A percentile compares a stretch with the other conserved stretches of the same genome.
phyloP scores from a whole-genome alignment of 2,797 vertebrate species.

The Takifugu ocellatus region DNA sequence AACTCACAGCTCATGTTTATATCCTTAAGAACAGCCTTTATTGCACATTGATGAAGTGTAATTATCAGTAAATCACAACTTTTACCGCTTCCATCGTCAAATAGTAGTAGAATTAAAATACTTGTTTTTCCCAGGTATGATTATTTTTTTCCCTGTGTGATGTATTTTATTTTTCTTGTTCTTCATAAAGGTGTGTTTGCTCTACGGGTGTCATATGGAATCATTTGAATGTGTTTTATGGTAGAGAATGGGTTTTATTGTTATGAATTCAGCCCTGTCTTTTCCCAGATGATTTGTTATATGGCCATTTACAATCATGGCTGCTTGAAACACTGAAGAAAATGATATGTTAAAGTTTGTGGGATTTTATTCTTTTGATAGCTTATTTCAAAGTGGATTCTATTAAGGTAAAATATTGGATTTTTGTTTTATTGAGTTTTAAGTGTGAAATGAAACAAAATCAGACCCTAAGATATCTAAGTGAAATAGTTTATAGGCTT shows the following conservation, averaged over 20 bases:
- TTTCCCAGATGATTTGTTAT: not conserved
- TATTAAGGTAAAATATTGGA: too few species aligned
- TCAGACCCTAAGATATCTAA: too few species aligned
- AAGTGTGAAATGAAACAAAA: too few species aligned
- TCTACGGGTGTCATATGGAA: not conserved
- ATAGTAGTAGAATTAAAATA: too few species aligned
- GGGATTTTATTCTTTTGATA: too few species aligned
- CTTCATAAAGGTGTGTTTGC: not conserved
- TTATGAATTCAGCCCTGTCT: not conserved
- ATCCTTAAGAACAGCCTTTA: not conserved
- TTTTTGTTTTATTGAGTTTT: too few species aligned
- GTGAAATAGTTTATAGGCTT: too few species aligned
- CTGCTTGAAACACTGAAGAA: not conserved
- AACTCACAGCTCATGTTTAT: not conserved
- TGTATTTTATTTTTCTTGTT: not conserved
- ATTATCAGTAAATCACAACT: not conserved
- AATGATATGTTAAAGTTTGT: not conserved
- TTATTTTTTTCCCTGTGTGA: not conserved
- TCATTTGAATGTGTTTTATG: not conserved
- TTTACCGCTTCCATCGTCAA: too few species aligned
- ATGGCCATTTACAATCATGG: not conserved
- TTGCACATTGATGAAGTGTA: not conserved
- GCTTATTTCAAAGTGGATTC: too few species aligned
- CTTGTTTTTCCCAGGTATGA: too few species aligned
- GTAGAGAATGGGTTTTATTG: not conserved